Evolutionary conservation across 2,113 vertebrate genomes (phyloP).

Genomic region (Oreamnos americanus): DNA sequence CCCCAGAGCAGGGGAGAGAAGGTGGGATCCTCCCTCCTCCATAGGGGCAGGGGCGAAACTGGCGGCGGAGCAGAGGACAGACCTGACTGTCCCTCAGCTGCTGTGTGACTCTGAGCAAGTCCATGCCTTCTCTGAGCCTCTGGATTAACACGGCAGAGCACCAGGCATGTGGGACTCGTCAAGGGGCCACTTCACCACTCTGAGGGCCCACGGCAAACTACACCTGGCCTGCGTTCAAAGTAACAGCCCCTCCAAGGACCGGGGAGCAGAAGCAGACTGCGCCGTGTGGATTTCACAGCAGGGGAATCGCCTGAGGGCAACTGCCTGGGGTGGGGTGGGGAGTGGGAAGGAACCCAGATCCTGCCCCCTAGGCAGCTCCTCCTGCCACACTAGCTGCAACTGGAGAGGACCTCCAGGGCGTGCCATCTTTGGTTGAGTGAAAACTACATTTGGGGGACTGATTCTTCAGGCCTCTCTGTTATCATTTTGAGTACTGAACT

Average conservation of each 20-base stretch:
- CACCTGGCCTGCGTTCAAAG: background rate
- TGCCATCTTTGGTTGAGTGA: background rate
- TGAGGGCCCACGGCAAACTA: background rate
- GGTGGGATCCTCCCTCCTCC: background rate
- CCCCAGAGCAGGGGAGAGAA: background rate
- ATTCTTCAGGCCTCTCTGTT: background rate
- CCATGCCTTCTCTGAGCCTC: background rate
- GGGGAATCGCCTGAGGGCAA: background rate
- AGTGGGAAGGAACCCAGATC: accelerated
- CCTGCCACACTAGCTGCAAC: background rate
- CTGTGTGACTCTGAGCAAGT: background rate
- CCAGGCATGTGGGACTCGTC: accelerated
- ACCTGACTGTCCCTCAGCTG: background rate
- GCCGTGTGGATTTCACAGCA: accelerated
- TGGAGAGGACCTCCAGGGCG: background rate
- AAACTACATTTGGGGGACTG: background rate
- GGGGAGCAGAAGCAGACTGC: accelerated
- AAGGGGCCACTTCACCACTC: background rate
- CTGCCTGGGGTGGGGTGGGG: accelerated
- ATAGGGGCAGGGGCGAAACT: background rate
- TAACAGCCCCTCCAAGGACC: background rate
- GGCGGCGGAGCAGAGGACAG: background rate
- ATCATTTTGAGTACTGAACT: accelerated
- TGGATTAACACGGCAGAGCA: accelerated
- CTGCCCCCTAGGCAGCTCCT: background rate